A percentile compares a stretch with the other conserved stretches of the same genome.
Conservation (phyloP, 2,888 invertebrate genomes). For the Lithosia quadra region DNA sequence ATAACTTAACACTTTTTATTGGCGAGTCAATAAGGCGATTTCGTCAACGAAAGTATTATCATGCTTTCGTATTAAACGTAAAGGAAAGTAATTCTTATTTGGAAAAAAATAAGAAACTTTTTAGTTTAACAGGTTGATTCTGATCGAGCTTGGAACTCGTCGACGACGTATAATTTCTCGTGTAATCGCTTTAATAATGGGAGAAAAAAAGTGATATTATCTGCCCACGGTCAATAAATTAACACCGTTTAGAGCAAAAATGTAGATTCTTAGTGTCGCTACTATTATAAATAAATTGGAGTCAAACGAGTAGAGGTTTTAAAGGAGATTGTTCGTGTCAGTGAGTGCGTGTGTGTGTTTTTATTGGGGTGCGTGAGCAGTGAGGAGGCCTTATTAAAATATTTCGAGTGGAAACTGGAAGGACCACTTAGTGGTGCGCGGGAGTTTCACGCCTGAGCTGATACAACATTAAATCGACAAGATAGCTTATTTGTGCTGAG, state of each 20-base stretch:
- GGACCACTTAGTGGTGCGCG: constrained; percentile 87
- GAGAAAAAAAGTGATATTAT: constrained; percentile 86
- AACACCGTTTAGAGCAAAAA: constrained; percentile 87
- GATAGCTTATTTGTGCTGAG: constrained; percentile 87
- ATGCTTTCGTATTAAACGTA: constrained; percentile 47
- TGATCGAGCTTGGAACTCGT: constrained; percentile 74
- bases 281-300: constrained; percentile 84
- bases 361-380: constrained; percentile 86
- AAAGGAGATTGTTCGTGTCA: constrained; percentile 71
- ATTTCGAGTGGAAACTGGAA: constrained; percentile 87
- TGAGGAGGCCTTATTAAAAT: constrained; percentile 86
- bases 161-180: constrained; percentile 85
- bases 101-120: constrained; percentile 51
- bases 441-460: constrained; percentile 87
- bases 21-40: constrained; percentile 84
- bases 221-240: constrained; percentile 87
- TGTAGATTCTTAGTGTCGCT: constrained; percentile 86
- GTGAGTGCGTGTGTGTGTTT: constrained; percentile 79
- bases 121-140: constrained; percentile 44
- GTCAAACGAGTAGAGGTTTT: constrained; percentile 69
- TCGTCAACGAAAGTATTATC: constrained; percentile 81
- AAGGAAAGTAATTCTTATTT: constrained; percentile 58
- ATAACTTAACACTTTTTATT: constrained; percentile 87
- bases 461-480: constrained; percentile 87
- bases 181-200: constrained; percentile 87